phyloP scores from a whole-genome alignment of 2,888 invertebrate genomes.

The Mythimna albipuncta region DNA sequence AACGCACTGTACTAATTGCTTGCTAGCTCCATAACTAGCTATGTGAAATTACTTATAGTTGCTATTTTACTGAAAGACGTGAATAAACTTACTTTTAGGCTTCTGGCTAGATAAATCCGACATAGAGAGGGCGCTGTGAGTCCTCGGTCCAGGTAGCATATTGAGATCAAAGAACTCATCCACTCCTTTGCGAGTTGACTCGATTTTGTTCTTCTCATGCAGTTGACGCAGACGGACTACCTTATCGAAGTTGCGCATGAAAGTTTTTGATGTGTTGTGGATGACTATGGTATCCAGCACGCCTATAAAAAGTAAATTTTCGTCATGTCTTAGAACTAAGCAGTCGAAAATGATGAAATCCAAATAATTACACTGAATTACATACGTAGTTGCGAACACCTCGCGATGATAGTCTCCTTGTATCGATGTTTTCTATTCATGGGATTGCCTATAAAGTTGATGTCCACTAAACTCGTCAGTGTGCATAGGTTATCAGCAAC shows the following conservation, averaged over 20 bases:
- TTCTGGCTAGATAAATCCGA: conserved; percentile 75
- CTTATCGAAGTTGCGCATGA: conserved; percentile 92
- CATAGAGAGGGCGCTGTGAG: conserved; percentile 78
- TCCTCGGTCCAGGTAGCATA: conserved; percentile 81
- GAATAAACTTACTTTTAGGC: conserved; percentile 72
- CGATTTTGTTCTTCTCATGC: conserved; percentile 80
- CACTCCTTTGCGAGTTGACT: conserved; percentile 72
- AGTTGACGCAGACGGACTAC: conserved; percentile 88
- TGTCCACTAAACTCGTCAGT: conserved; percentile 89
- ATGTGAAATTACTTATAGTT: neutral
- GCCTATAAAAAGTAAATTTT: conserved; percentile 79
- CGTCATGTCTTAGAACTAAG: neutral
- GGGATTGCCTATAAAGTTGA: conserved; percentile 92
- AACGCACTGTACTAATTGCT: no score
- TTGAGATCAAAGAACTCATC: conserved; percentile 86
- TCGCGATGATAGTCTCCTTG: conserved; percentile 92
- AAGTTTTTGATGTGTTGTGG: conserved; percentile 90
- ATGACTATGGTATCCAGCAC: conserved; percentile 91
- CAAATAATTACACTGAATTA: conserved; percentile 24
- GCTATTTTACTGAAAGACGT: no score
- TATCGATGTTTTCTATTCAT: conserved; percentile 92
- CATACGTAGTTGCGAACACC: conserved; percentile 91
- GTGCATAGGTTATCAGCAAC: conserved; percentile 89
- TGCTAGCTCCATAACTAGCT: no score
- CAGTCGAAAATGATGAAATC: neutral